Percentiles rank a stretch among this genome's conserved stretches.
Evolutionary conservation across 53 echinoderm and acorn worm genomes (phyloP).

Genomic region (Antedon mediterranea): DNA sequence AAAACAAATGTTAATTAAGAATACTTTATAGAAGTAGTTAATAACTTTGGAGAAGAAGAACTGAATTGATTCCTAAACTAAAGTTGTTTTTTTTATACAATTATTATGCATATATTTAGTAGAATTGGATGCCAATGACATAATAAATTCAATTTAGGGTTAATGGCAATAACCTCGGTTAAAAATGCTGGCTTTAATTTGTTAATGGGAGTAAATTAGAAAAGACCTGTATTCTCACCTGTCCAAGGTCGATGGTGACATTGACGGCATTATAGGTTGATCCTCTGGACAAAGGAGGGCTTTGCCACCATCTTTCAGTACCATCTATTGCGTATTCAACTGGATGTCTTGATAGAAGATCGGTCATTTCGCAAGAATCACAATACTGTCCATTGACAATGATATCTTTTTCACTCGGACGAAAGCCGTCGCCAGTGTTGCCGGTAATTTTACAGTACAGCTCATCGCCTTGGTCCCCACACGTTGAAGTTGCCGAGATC

Average conservation of each 20-base stretch:
- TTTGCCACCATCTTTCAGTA: constrained; percentile 19
- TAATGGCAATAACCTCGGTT: too few species aligned
- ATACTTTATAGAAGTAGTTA: too few species aligned
- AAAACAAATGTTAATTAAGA: too few species aligned
- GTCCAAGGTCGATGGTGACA: constrained; percentile 8
- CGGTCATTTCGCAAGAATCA: constrained; percentile 3
- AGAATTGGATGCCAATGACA: too few species aligned
- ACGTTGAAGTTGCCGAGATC: constrained; percentile 12
- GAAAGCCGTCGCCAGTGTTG: background rate
- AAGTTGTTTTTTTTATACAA: too few species aligned
- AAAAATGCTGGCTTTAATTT: too few species aligned
- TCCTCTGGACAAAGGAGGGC: constrained; percentile 17
- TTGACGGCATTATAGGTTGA: constrained; percentile 3
- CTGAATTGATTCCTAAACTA: too few species aligned
- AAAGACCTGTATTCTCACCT: too few species aligned
- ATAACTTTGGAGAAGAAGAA: too few species aligned
- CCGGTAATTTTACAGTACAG: constrained; percentile 18
- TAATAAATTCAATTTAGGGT: too few species aligned
- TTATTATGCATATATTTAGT: too few species aligned
- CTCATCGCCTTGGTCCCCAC: constrained; percentile 10
- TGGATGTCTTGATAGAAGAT: background rate
- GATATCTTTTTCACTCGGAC: background rate
- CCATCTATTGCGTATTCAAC: constrained; percentile 11
- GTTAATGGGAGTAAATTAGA: too few species aligned
- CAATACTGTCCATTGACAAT: constrained; percentile 12